Evolutionary conservation across 35 echinoderm and acorn worm species (phyloP).

Genomic region (Ophiothrix spiculata): DNA sequence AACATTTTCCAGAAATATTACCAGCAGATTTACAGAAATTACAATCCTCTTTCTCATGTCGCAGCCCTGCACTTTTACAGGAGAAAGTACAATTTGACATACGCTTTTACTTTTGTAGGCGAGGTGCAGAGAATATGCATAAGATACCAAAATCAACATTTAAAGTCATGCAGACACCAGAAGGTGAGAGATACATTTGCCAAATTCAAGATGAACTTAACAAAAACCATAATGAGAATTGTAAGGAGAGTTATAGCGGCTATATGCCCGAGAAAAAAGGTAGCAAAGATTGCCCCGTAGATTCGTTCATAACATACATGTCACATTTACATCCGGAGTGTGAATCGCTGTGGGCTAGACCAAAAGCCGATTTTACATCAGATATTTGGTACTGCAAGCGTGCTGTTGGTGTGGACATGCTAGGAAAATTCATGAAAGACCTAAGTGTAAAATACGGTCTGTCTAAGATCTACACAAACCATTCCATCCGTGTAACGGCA

Average conservation of each 20-base stretch:
- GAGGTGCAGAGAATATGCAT: no score
- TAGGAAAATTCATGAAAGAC: conserved; percentile 16
- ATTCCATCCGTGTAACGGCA: conserved; percentile 27
- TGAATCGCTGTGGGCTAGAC: neutral
- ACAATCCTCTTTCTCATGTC: no score
- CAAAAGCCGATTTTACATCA: neutral
- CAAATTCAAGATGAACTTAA: conserved; percentile 23
- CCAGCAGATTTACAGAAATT: no score
- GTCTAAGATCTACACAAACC: conserved; percentile 20
- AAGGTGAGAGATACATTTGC: neutral
- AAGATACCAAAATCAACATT: no score
- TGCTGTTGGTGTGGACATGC: neutral
- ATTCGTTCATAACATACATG: conserved; percentile 22
- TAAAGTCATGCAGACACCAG: neutral
- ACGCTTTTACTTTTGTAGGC: no score
- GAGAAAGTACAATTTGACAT: no score
- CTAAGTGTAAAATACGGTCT: neutral
- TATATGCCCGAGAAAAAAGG: conserved; percentile 20
- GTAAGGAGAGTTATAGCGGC: conserved; percentile 16
- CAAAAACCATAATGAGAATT: conserved; percentile 19
- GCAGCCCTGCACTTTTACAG: no score
- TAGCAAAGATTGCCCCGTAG: conserved; percentile 13
- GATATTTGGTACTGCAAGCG: conserved; percentile 24
- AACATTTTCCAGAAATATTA: no score
- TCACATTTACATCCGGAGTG: conserved; percentile 11